These are phyloP conservation scores for Vombatus ursinus DNA, from an alignment of 2,113 vertebrate species.

Conservation along the genomic window DNA sequence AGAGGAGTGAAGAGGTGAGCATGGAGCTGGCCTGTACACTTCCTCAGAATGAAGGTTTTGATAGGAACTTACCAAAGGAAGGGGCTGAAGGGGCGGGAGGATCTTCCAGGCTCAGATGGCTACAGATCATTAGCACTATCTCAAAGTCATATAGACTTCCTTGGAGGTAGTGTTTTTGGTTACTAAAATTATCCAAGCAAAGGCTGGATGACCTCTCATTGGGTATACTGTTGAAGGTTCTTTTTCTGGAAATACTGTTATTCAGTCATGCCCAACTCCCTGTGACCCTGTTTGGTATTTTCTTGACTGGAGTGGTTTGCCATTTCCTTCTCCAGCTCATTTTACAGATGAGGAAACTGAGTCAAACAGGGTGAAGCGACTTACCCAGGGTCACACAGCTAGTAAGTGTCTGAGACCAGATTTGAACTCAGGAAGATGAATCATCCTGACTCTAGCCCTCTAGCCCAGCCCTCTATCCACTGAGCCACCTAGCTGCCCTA, in stretches of 20 bases:
- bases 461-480: not conserved
- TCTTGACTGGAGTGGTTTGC: not conserved
- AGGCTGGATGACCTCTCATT: not conserved
- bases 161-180: not conserved
- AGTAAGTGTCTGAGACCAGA: not conserved
- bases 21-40: not conserved
- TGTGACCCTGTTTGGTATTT: not conserved
- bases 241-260: not conserved
- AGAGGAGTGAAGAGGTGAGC: not conserved
- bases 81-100: not conserved
- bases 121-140: not conserved
- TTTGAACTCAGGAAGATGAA: not conserved
- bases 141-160: not conserved
- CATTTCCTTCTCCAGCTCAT: not conserved
- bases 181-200: not conserved
- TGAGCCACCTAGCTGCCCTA: not conserved
- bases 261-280: not conserved
- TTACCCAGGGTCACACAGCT: not conserved
- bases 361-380: not conserved
- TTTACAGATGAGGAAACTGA: constrained; percentile 7
- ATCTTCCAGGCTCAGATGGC: not conserved
- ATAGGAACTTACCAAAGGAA: not conserved
- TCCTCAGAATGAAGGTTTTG: not conserved
- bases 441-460: too few species aligned
- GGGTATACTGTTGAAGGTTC: not conserved